Evolutionary conservation across 2,113 vertebrate species (phyloP), one percentile per base, ranked within the genome.

Genomic region (Diphyllodes magnificus): DNA sequence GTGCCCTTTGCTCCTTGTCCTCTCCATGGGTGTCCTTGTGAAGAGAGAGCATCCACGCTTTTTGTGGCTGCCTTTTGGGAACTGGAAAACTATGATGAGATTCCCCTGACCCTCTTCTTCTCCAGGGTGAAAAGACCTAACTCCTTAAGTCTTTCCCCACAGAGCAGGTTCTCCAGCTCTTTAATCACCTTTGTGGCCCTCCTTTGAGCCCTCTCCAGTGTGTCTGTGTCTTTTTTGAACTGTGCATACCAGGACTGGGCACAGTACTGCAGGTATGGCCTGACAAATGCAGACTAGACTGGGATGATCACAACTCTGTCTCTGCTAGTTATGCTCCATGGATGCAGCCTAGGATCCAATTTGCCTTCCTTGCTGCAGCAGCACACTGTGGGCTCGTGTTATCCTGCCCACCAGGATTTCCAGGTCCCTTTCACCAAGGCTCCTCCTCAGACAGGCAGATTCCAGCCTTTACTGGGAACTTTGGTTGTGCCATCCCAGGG

Each of bases 301-400:
- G 45, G 54, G 22, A 37, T 51, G 37, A 10, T 60, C 53, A 44
- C 1, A 1, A 15, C 22, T 45, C 27, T 9, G 0, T 33, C 63
- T 44, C 54, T 45, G 45, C 27, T 15, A 12, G 27, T 51, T 27
- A 4, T 23, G 11, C 45, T 68, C 45, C 37, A 22, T 11, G 61
- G 53, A 22, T 50, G 14, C 53, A 76, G 53, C 44, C 44, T 17
- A 18, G 71, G 37, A 44, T 50, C 35, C 51, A 35, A 0, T 44
- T 42, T 76, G 27, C 25, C 17, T 59, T 59, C 71, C 25, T 60
- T 77, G 44, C 61, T 59, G 37, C 51, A 50, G 61, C 61, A 59
- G 53, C 51, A 16, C 31, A 7, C 31, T 21, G 3, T 5, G 13
- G 59, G 24, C 30, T 75, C 30, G 3, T n/a, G 21, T 51, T 15